Percentiles rank a stretch among this genome's conserved stretches.
phyloP scores from a whole-genome alignment of 2,888 invertebrate genomes.

The Fragum whitleyi region DNA sequence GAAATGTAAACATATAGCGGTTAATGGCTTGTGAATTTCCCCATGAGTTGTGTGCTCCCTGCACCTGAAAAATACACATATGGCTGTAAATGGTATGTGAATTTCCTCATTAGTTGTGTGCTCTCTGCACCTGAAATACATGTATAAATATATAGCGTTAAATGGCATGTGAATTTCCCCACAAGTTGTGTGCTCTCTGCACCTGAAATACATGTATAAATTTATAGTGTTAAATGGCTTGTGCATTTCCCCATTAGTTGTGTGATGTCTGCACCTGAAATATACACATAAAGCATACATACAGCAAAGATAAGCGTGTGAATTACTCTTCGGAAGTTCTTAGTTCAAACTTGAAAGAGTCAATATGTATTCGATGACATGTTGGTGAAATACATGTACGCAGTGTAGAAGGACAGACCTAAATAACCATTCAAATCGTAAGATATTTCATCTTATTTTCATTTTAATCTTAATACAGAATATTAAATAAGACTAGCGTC shows the following conservation, averaged over 20 bases:
- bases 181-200: constrained; percentile 95
- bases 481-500: no score
- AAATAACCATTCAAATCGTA: no score
- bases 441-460: no score
- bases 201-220: constrained; percentile 92
- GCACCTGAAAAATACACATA: constrained; percentile 92
- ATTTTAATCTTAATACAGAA: no score
- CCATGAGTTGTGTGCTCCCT: constrained; percentile 95
- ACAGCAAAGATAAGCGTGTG: no score
- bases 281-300: constrained; percentile 95
- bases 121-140: constrained; percentile 93
- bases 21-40: constrained; percentile 94
- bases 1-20: constrained; percentile 94
- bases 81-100: constrained; percentile 94
- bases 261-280: constrained; percentile 94
- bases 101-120: constrained; percentile 95
- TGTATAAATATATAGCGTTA: constrained; percentile 94
- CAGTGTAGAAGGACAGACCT: no score
- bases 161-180: constrained; percentile 94
- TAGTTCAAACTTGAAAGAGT: no score
- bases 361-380: no score
- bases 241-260: constrained; percentile 94
- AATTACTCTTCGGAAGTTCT: no score
- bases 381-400: no score
- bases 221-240: constrained; percentile 94